Conservation (phyloP, 2,113 vertebrate species). For the Murina feae region DNA sequence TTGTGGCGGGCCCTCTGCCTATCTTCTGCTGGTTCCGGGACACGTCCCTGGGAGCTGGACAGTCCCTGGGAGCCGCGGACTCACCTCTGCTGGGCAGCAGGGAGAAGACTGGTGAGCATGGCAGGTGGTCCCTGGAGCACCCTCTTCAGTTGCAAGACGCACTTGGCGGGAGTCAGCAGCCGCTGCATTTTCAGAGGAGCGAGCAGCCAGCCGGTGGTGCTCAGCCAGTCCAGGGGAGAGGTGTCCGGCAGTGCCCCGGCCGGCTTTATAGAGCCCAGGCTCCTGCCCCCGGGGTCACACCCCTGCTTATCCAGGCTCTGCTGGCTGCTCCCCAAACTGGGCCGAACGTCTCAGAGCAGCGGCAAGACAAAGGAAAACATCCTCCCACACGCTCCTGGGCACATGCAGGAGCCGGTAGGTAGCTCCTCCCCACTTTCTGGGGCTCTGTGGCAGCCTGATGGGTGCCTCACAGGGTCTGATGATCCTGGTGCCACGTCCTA, state of each 20-base stretch:
- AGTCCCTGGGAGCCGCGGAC: background rate
- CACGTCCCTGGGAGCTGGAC: background rate
- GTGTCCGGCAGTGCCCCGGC: accelerated
- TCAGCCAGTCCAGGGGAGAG: background rate
- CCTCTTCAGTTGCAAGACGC: slow-evolving; percentile 47
- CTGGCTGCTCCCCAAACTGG: slow-evolving; percentile 43
- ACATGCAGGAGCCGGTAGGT: background rate
- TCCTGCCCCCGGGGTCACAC: slow-evolving; percentile 39
- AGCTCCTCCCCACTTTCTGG: background rate
- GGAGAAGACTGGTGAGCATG: background rate
- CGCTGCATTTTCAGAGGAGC: slow-evolving; percentile 75
- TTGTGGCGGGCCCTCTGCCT: background rate
- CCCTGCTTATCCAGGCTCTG: slow-evolving; percentile 46
- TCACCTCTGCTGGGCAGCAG: slow-evolving; percentile 72
- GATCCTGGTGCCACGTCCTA: background rate
- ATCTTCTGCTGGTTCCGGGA: background rate
- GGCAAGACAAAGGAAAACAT: background rate
- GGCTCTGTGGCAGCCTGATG: background rate
- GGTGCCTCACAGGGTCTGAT: background rate
- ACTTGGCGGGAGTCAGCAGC: slow-evolving; percentile 32
- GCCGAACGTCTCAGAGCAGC: slow-evolving; percentile 76
- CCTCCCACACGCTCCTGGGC: background rate
- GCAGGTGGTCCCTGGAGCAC: background rate
- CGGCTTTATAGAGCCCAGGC: slow-evolving; percentile 70
- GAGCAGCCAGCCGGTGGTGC: accelerated